phyloP scores from a whole-genome alignment of 2,888 invertebrate species.

The Aspidapion aeneum region DNA sequence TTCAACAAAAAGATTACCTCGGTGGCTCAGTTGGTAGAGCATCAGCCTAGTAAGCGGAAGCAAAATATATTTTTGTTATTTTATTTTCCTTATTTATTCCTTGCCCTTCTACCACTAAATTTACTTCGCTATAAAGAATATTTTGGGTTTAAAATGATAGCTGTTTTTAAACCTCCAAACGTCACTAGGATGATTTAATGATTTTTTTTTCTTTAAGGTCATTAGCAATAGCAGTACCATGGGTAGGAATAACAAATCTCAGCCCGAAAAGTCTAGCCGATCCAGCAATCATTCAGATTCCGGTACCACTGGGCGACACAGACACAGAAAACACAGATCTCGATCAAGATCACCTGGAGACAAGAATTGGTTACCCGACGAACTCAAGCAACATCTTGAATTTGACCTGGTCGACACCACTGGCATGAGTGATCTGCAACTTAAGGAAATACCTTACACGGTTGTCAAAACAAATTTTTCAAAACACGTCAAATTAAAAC shows the following conservation, averaged over 20 bases:
- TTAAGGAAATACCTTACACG: conserved; percentile 85
- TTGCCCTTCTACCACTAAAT: no score
- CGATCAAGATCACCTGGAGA: conserved; percentile 68
- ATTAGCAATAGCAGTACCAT: conserved; percentile 21
- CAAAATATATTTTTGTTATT: no score
- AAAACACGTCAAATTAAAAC: conserved; percentile 56
- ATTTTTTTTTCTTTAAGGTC: no score
- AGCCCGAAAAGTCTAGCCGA: background rate
- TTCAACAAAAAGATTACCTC: no score
- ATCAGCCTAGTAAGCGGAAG: no score
- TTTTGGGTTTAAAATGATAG: no score
- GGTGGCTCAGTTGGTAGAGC: no score
- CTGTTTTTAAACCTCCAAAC: no score
- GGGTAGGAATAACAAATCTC: conserved; percentile 20
- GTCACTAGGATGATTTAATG: no score
- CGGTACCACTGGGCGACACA: conserved; percentile 22
- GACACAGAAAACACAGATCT: conserved; percentile 38
- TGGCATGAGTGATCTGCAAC: conserved; percentile 84
- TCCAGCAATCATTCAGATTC: conserved; percentile 10
- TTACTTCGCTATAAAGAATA: no score
- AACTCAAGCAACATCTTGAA: conserved; percentile 81
- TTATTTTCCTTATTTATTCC: no score
- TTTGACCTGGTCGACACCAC: conserved; percentile 84
- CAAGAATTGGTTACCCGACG: conserved; percentile 70
- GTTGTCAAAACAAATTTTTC: conserved; percentile 73